phyloP scores from a whole-genome alignment of 2,888 invertebrate genomes.

The Andrena bicolor region DNA sequence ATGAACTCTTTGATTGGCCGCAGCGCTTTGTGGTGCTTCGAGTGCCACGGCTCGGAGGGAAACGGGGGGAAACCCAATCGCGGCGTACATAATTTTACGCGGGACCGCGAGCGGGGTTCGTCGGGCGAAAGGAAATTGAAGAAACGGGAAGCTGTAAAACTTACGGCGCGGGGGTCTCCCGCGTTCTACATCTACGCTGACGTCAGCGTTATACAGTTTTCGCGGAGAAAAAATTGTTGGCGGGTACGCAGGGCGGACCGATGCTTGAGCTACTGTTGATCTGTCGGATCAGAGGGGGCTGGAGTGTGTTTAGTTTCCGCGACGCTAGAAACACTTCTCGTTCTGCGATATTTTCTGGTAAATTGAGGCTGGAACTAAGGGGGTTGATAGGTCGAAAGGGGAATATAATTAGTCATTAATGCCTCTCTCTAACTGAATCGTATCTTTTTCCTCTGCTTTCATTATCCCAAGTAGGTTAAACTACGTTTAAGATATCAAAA shows the following conservation, averaged over 20 bases:
- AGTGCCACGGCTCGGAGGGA: neutral
- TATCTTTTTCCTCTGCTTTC: too few relatives aligned
- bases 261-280: neutral
- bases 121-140: neutral
- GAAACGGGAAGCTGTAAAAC: neutral
- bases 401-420: too few relatives aligned
- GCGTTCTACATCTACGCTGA: neutral
- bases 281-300: too few relatives aligned
- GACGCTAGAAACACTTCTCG: too few relatives aligned
- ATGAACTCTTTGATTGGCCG: constrained; percentile 28
- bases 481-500: too few relatives aligned
- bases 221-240: too few relatives aligned
- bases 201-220: neutral
- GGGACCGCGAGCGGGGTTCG: neutral
- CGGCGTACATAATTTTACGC: constrained; percentile 10
- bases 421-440: too few relatives aligned
- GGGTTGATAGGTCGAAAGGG: too few relatives aligned
- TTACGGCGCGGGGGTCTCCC: neutral
- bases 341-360: too few relatives aligned
- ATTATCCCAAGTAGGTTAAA: too few relatives aligned
- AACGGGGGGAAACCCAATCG: constrained; percentile 6
- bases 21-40: neutral
- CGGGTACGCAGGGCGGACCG: neutral
- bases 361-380: too few relatives aligned
- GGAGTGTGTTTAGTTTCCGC: too few relatives aligned